phyloP scores from a whole-genome alignment of 2,888 invertebrate genomes.

The Portevinia maculata region DNA sequence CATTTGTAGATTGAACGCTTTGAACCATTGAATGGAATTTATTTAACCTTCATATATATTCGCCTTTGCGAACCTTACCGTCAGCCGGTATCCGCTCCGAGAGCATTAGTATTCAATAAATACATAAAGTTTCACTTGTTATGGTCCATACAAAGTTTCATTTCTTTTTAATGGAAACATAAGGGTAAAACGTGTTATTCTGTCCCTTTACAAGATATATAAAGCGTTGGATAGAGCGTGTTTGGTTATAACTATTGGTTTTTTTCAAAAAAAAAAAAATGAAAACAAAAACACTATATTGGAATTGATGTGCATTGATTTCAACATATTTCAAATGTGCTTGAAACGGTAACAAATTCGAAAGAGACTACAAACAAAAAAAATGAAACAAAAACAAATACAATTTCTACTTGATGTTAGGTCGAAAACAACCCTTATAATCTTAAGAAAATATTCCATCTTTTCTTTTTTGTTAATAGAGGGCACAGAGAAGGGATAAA shows the following conservation, averaged over 20 bases:
- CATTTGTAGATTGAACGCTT: neutral
- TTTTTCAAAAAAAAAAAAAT: neutral
- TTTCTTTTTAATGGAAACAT: conserved; percentile 31
- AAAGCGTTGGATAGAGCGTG: neutral
- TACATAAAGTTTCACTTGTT: conserved; percentile 36
- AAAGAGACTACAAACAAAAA: too few relatives aligned
- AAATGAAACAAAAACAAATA: too few relatives aligned
- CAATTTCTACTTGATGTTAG: too few relatives aligned
- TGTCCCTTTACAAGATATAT: neutral
- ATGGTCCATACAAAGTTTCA: conserved; percentile 35
- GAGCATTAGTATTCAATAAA: conserved; percentile 48
- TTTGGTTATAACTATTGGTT: conserved; percentile 2
- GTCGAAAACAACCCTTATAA: too few relatives aligned
- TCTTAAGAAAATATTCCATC: too few relatives aligned
- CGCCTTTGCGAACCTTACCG: neutral
- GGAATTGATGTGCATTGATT: too few relatives aligned
- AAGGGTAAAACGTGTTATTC: conserved; percentile 8
- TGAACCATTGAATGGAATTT: conserved; percentile 27
- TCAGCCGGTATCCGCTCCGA: neutral
- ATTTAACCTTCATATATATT: conserved; percentile 33
- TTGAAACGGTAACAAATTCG: too few relatives aligned
- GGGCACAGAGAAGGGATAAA: too few relatives aligned
- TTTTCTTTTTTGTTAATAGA: too few relatives aligned
- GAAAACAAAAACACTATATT: too few relatives aligned
- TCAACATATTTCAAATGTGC: too few relatives aligned